Percentiles rank a stretch among this genome's conserved stretches.
These are phyloP conservation scores for Melieria omissa DNA, from an alignment of 2,888 invertebrate species.

Conservation along the genomic window DNA sequence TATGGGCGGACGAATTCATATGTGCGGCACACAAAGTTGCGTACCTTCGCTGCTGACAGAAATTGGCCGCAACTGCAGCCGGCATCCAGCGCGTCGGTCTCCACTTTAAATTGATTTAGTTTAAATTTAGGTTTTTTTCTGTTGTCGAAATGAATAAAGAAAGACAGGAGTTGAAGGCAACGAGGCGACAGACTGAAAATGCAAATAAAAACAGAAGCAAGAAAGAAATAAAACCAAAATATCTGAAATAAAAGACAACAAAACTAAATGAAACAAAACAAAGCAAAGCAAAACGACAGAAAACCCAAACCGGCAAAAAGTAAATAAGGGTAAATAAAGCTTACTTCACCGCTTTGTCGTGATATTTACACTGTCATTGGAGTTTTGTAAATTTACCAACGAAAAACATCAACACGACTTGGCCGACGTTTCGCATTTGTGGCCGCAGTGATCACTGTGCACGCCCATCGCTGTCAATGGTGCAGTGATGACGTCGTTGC, in stretches of 20 bases:
- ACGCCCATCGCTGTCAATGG: background rate
- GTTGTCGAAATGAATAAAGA: background rate
- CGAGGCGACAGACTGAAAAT: too few relatives aligned
- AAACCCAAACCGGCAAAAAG: too few relatives aligned
- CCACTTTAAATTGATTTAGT: background rate
- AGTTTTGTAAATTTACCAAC: background rate
- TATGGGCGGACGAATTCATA: background rate
- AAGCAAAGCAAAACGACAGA: too few relatives aligned
- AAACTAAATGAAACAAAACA: too few relatives aligned
- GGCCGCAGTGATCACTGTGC: too few relatives aligned
- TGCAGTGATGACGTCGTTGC: background rate
- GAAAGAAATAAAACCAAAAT: too few relatives aligned
- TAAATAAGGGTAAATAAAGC: background rate
- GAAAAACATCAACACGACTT: constrained; percentile 1
- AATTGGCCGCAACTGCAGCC: too few relatives aligned
- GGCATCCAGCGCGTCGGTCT: too few relatives aligned
- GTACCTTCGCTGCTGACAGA: background rate
- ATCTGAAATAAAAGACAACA: too few relatives aligned
- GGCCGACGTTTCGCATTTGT: background rate
- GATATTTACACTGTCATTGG: constrained; percentile 17
- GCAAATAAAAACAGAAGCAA: too few relatives aligned
- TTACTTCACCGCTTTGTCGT: constrained; percentile 3
- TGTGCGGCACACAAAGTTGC: background rate
- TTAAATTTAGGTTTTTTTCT: background rate
- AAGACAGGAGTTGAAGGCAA: background rate